Base-by-base conservation (phyloP, 1,140 invertebrate genomes). In the Macrocentrus cingulum region DNA sequence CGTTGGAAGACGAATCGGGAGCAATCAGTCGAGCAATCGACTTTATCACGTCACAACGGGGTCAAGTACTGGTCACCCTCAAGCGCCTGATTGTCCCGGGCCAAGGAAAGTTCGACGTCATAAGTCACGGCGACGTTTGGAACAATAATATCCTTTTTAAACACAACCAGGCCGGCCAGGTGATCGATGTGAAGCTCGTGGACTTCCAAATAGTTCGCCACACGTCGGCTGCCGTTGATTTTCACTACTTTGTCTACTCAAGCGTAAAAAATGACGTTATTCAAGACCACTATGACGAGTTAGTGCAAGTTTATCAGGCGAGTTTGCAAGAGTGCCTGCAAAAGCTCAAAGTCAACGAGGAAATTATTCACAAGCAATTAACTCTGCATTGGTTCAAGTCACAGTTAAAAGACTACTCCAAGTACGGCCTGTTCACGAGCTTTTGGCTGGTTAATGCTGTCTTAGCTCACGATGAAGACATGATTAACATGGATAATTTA, bases 121-220 rank as follows among this genome's bases (percentile, higher is more conserved):
- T 80, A 1, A 69, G 44, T 13, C 80, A 82, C 45, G 80, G 80
- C 0, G 80, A 82, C 51, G 48, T 67, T 5, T 81, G 78, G 78
- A 70, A 70, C 7, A 79, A 80, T 45, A 81, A 81, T 56, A 64
- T 79, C 3, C 49, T 80, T 7, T 79, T 76, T 32, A 53, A 65
- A 1, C 60, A 75, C 25, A 70, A 76, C 15, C 13, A 42, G 2
- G 8, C 48, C 0, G 64, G 54, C 1, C 49, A 46, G 1, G 51
- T 65, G 0, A 41, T 59, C 0, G 54, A 62, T 15, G 67, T 71
- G 0, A 75, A 76, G 52, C 61, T 80, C 1, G 51, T 80, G 1
- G 77, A 80, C 58, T 80, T 70, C 37, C 79, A 79, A 62, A 63
- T 69, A n/a, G 57, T 65, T 0, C 65, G 77, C 9, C 65, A 76